Base-by-base conservation (phyloP, 2,888 invertebrate species). In the Pheosia tremula region DNA sequence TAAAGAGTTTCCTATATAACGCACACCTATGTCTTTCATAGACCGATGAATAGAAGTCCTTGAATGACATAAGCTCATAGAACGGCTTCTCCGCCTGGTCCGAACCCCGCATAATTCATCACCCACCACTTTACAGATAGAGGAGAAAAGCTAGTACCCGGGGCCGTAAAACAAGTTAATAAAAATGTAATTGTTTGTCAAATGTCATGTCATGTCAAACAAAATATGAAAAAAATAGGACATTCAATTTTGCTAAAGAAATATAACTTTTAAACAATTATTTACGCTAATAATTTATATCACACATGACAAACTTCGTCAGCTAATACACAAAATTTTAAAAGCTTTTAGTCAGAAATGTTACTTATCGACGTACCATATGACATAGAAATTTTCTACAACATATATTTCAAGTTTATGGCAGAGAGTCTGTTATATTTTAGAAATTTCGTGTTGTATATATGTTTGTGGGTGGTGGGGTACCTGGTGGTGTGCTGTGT, bases 391-490 rank as follows among this genome's bases (percentile, higher is more conserved):
- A 75, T 79, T 69, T 79, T 90, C 59, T 85, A 89, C 76, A 85
- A 81, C 69, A 85, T 88, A 78, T 93, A 93, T 69, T 74, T 87
- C 66, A 84, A 85, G 74, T 83, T 90, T 72, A 65, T 89, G 39
- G 83, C 88, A 57, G 93, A 92, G 74, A 79, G 83, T 36, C 80
- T 89, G 59, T 73, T 89, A 60, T 93, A 93, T 80, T 80, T 92
- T 63, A 85, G 76, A 61, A 92, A 90, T 79, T 89, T 93, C 62
- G 80, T 86, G 53, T 80, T 93, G 78, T 95, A 87, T 78, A 89
- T 91, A 85, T 90, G 90, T 85, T 82, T 93, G 83, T 95, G 95
- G 95, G 89, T 94, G 80, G 87, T 90, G 64, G 94, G 88, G 67
- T 95, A 89, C 74, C 89, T 90, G 80, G 79, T 83, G 68, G 86